Evolutionary conservation across 2,113 vertebrate species (phyloP), one percentile per base, ranked within the genome.

Genomic region (Percina caprodes): DNA sequence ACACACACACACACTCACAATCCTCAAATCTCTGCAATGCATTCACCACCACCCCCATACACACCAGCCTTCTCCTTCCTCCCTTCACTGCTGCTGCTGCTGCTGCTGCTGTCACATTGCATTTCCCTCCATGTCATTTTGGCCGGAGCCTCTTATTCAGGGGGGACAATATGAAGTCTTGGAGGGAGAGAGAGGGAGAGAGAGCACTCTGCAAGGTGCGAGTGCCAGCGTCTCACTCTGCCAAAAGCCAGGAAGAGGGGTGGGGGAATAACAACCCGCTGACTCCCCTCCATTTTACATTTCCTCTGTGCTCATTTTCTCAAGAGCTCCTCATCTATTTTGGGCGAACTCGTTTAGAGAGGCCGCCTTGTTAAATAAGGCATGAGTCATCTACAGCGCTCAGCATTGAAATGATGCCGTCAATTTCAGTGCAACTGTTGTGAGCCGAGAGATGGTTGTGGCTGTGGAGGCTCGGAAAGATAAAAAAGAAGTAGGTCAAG

Each of bases 31-130:
- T 71, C 1, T 73, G 62, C 9, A 4, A 65, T 58, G 21, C 49
- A 70, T 51, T 66, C 63, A 55, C 58, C 15, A n/a, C 61, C 33
- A 21, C 55, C 73, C 52, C 51, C 46, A 13, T 63, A 48, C 51
- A 69, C 69, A 81, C 33, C 45, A 51, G 58, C 48, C 51, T 18
- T 51, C 15, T 62, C 61, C 62, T 56, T 15, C 69, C 21, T 54
- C 60, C 48, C 18, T 92, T 90, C 88, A 90, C 92, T 62, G 74
- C 58, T 72, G 80, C 72, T 82, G 67, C n/a, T n/a, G n/a, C n/a
- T n/a, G n/a, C 52, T n/a, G 65, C 82, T 96, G 85, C 86, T 96
- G 94, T 95, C 95, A 95, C 82, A 89, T 90, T 91, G 86, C 82
- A 94, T 96, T 96, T 96, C 86, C 67, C 69, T 92, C 78, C 86